Percentiles rank a stretch among this genome's conserved stretches.
These are phyloP conservation scores for Ictalurus punctatus DNA, from an alignment of 2,113 vertebrate species.

Conservation along the genomic window DNA sequence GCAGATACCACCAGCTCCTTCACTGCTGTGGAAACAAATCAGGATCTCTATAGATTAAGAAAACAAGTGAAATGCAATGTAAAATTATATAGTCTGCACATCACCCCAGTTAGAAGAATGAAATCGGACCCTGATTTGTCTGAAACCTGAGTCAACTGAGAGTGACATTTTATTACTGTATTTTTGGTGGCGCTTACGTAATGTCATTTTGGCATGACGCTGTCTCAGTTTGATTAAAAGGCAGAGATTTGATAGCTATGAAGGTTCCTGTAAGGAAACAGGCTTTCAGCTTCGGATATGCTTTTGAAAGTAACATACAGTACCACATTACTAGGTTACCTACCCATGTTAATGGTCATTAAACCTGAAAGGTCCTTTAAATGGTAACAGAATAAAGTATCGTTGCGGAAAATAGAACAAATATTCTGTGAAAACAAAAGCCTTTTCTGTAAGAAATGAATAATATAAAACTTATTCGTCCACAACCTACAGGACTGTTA, in stretches of 20 bases:
- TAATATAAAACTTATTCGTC: not conserved
- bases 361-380: not conserved
- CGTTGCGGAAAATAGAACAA: not conserved
- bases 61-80: not conserved
- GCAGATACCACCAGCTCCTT: conserved; percentile 93
- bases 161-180: not conserved
- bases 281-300: not conserved
- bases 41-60: not conserved
- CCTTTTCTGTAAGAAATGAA: not conserved
- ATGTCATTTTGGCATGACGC: not conserved
- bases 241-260: not conserved
- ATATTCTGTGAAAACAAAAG: not conserved
- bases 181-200: not conserved
- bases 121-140: not conserved
- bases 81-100: not conserved
- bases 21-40: conserved; percentile 52
- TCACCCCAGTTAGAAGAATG: not conserved
- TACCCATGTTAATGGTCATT: not conserved
- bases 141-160: not conserved
- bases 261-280: not conserved
- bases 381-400: not conserved
- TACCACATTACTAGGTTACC: not conserved
- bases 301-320: not conserved
- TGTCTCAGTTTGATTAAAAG: not conserved
- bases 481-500: not conserved